A percentile compares a stretch with the other conserved stretches of the same genome.
These are phyloP conservation scores for Budorcas taxicolor DNA, from an alignment of 2,113 vertebrate genomes.

Conservation along the genomic window DNA sequence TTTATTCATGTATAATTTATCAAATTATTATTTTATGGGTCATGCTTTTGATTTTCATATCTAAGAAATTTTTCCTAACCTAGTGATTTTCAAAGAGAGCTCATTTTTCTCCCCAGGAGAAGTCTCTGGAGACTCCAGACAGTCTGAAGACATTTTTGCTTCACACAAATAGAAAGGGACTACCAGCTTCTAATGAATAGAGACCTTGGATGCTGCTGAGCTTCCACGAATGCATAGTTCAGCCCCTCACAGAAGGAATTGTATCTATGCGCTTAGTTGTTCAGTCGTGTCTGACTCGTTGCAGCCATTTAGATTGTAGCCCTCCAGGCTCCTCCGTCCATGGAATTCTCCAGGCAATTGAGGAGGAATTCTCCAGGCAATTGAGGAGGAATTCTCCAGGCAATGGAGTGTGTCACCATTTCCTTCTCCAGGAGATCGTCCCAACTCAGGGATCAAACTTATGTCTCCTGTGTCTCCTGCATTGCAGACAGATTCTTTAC, in stretches of 20 bases:
- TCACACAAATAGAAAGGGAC: not conserved
- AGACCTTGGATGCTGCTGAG: not conserved
- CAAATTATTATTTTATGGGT: not conserved
- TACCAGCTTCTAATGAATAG: not conserved
- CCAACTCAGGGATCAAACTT: not conserved
- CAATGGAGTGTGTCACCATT: not conserved
- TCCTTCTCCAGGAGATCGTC: not conserved
- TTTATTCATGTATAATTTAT: not conserved
- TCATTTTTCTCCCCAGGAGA: not conserved
- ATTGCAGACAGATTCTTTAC: not conserved
- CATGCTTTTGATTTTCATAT: not conserved
- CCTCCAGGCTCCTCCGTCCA: not conserved
- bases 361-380: not conserved
- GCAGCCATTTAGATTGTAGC: not conserved
- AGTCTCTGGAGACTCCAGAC: not conserved
- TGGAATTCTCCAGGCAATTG: not conserved
- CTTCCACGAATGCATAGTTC: not conserved
- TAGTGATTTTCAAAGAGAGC: not conserved
- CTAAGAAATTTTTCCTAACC: not conserved
- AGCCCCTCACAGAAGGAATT: not conserved
- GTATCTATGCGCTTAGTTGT: not conserved
- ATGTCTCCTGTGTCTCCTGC: not conserved
- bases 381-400: not conserved
- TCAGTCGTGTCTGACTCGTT: not conserved
- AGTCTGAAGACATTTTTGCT: not conserved